Conservation (phyloP, 1,140 invertebrate species). For the Mercenaria mercenaria region DNA sequence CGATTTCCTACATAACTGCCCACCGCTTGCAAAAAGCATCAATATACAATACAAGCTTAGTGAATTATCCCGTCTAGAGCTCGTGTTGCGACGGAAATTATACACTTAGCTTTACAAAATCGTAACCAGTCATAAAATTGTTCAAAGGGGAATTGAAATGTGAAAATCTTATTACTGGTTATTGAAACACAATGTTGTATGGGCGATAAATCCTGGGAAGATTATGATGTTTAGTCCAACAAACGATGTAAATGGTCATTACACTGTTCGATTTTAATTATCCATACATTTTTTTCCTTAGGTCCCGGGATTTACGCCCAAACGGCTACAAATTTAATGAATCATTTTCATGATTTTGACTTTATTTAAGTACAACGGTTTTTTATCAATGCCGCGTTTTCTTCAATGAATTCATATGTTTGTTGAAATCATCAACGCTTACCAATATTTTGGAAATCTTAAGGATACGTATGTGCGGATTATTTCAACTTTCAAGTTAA, state of each 20-base stretch:
- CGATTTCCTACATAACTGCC: background rate
- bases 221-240: background rate
- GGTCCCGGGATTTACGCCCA: background rate
- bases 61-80: background rate
- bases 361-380: no score
- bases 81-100: slow-evolving; percentile 13
- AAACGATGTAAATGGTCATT: background rate
- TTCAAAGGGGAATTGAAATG: slow-evolving; percentile 17
- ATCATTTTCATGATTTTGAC: background rate
- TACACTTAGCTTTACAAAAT: background rate
- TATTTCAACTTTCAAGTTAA: no score
- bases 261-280: background rate
- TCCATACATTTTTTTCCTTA: background rate
- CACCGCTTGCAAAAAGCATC: background rate
- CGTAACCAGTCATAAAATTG: slow-evolving; percentile 9
- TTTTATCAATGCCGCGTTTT: no score
- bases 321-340: background rate
- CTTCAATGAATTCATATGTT: no score
- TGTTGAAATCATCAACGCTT: no score
- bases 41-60: no score
- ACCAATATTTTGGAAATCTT: no score
- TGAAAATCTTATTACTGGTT: slow-evolving; percentile 24
- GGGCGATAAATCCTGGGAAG: slow-evolving; percentile 9
- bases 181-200: slow-evolving; percentile 8
- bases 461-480: no score